Evolutionary conservation across 2,113 vertebrate genomes (phyloP).

Genomic region (Xenopus laevis): DNA sequence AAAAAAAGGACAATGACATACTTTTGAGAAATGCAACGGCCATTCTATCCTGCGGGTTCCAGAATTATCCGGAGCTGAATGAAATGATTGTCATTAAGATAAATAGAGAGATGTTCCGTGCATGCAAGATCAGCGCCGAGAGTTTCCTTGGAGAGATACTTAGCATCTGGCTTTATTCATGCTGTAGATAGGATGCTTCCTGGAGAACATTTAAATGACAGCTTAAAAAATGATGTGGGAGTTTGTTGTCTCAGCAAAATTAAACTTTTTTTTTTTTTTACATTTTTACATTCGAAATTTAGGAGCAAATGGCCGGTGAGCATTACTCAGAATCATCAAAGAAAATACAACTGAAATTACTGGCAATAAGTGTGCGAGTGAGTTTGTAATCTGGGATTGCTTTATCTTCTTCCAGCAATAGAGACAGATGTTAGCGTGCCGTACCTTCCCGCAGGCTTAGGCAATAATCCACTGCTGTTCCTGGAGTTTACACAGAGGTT

Average conservation of each 20-base stretch:
- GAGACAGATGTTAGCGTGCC: background rate
- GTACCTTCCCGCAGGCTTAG: too few species aligned
- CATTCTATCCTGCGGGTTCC: too few species aligned
- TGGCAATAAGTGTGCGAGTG: background rate
- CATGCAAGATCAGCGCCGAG: constrained; percentile 28
- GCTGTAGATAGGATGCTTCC: constrained; percentile 7
- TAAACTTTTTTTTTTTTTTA: too few species aligned
- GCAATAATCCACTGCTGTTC: too few species aligned
- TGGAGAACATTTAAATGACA: constrained; percentile 23
- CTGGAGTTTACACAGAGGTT: too few species aligned
- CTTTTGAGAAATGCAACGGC: too few species aligned
- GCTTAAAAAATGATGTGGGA: background rate
- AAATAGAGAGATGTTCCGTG: constrained; percentile 35
- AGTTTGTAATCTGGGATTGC: background rate
- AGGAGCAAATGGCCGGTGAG: background rate
- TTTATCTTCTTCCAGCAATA: background rate
- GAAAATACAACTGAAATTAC: background rate
- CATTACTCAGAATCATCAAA: background rate
- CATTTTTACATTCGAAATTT: too few species aligned
- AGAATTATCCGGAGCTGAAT: too few species aligned
- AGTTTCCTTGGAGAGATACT: constrained; percentile 21
- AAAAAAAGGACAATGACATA: too few species aligned
- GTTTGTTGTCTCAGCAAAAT: too few species aligned
- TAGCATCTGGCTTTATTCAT: constrained; percentile 34
- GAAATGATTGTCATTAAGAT: constrained; percentile 29